Evolutionary conservation across 2,797 vertebrate genomes (phyloP).

Genomic region (Prionace glauca): DNA sequence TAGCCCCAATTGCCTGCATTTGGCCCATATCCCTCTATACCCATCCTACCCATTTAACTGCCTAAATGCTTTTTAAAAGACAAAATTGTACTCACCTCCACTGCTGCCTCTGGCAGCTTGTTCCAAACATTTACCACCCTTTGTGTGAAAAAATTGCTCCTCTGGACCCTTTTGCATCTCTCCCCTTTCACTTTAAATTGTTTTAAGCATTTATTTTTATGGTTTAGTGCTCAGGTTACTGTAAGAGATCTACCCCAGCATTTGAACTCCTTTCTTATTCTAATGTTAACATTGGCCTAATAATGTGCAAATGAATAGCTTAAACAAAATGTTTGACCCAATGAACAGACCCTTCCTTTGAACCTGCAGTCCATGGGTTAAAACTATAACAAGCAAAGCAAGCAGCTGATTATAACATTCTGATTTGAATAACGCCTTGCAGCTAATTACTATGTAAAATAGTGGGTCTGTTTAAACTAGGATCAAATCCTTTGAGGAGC

Average conservation of each 20-base stretch:
- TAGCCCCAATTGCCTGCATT: no score
- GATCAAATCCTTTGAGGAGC: conserved; percentile 23
- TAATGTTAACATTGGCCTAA: background rate
- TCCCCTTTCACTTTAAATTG: background rate
- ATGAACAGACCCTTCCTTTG: background rate
- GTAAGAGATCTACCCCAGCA: background rate
- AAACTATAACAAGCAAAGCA: background rate
- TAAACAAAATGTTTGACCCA: background rate
- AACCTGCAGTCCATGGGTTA: background rate
- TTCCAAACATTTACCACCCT: no score
- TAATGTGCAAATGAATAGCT: background rate
- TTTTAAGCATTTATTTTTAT: background rate
- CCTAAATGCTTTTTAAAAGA: no score
- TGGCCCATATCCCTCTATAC: no score
- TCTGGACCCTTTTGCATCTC: no score
- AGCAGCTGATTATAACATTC: conserved; percentile 5
- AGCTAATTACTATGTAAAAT: conserved; percentile 22
- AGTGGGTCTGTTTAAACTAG: background rate
- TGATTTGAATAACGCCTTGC: conserved; percentile 9
- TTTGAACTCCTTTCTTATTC: background rate
- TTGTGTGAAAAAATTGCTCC: no score
- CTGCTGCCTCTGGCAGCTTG: no score
- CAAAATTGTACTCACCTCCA: no score
- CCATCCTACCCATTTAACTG: no score
- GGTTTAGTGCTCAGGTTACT: background rate